These are phyloP conservation scores for Poeciliopsis turrubarensis DNA, from an alignment of 2,113 vertebrate species.

Conservation along the genomic window DNA sequence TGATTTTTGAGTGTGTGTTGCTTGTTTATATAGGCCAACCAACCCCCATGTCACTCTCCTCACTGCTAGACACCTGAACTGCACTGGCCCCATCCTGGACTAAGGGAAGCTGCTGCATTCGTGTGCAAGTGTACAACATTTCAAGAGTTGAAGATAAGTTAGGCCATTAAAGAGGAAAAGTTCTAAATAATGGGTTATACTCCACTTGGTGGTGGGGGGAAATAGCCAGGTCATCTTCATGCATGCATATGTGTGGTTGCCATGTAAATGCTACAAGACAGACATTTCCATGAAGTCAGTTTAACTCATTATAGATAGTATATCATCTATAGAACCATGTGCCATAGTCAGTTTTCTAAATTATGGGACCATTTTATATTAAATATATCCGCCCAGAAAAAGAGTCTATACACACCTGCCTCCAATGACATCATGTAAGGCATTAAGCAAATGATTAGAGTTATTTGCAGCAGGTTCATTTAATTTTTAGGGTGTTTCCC, in stretches of 20 bases:
- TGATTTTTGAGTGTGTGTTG: slow-evolving; percentile 2
- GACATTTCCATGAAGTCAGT: too few relatives aligned
- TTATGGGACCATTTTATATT: too few relatives aligned
- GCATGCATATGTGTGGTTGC: too few relatives aligned
- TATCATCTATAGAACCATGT: too few relatives aligned
- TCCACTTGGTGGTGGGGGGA: slow-evolving; percentile 65
- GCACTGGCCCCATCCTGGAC: slow-evolving; percentile 36
- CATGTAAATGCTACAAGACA: too few relatives aligned
- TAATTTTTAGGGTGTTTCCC: slow-evolving; percentile 4
- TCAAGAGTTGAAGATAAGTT: slow-evolving; percentile 46
- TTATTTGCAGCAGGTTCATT: slow-evolving; percentile 21
- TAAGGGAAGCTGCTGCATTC: slow-evolving; percentile 38
- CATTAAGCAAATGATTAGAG: too few relatives aligned
- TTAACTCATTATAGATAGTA: too few relatives aligned
- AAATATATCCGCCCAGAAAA: too few relatives aligned
- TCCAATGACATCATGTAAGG: too few relatives aligned
- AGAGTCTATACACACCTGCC: too few relatives aligned
- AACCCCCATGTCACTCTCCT: neutral
- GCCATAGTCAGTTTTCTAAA: too few relatives aligned
- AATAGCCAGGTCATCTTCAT: slow-evolving; percentile 44
- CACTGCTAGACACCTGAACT: slow-evolving; percentile 36
- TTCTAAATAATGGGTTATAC: slow-evolving; percentile 19
- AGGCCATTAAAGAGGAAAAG: slow-evolving; percentile 59
- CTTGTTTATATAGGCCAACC: slow-evolving; percentile 12
- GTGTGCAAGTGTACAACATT: slow-evolving; percentile 44